Base-by-base conservation (phyloP, 2,888 invertebrate genomes). In the Cacoxenus indagator region DNA sequence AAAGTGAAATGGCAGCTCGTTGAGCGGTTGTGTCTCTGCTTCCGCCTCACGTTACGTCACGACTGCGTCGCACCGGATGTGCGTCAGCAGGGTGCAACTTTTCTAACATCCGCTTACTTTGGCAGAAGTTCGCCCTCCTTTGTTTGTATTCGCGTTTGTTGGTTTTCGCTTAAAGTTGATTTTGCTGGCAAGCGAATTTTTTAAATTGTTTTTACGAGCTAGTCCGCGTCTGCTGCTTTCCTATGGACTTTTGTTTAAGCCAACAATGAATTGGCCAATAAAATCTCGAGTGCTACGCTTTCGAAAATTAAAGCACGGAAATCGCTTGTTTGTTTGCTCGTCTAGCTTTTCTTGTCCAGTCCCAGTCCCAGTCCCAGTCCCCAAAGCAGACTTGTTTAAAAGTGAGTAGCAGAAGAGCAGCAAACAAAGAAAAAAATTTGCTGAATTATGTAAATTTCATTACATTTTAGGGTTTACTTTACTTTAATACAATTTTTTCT, bases 201-300 rank as follows among this genome's bases (percentile, higher is more conserved):
- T 51, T 51, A 8, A 19, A 3, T 22, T 19, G 17, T 29, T 37
- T 26, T 57, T 71, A 65, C 70, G 57, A 59, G 0, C 17, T 31
- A 17, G 31, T 54, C 22, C n/a, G 6, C 11, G 26, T 43, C 29
- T 43, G 1, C 9, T 61, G 31, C 64, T 62, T 65, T 9, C 51
- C 62, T 14, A 27, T 59, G 17, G 37, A 64, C 68, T 43, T 66
- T 46, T 67, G 67, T 78, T 73, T 62, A 68, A 72, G 73, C 78
- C 75, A 76, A 78, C 81, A 79, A 79, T 81, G 79, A 82, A 82
- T 81, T 82, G 81, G 78, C 82, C 81, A 82, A 82, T 82, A 82
- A 82, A 82, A 82, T 82, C 79, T 81, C 76, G 78, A 82, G 81
- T 82, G 76, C 17, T 78, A 78, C 78, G 82, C 81, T 82, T 79